Conservation (phyloP, 1,140 invertebrate species). For the Drosophila murphyi region DNA sequence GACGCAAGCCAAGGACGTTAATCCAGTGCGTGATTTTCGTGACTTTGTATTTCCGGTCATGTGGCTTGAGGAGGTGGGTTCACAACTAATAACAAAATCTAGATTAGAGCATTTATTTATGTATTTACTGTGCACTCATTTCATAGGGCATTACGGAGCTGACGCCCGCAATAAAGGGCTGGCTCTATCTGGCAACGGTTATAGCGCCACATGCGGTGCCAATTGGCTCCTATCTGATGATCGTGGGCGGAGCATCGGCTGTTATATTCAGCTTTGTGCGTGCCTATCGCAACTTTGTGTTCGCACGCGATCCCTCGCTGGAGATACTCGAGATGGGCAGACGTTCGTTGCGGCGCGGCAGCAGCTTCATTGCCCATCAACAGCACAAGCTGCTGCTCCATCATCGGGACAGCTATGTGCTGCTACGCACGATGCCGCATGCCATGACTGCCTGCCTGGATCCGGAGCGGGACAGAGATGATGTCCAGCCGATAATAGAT, state of each 20-base stretch:
- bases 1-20: constrained; percentile 89
- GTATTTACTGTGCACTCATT: not conserved
- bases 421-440: constrained; percentile 84
- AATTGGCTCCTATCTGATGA: constrained; percentile 89
- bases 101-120: not conserved
- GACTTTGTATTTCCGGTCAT: constrained; percentile 93
- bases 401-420: constrained; percentile 87
- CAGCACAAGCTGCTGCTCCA: constrained; percentile 87
- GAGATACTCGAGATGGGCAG: constrained; percentile 91
- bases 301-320: constrained; percentile 87
- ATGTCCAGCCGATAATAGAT: constrained; percentile 72
- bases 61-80: constrained; percentile 93
- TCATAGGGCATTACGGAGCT: constrained; percentile 92
- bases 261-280: constrained; percentile 88
- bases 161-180: constrained; percentile 89
- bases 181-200: constrained; percentile 91
- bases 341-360: constrained; percentile 89
- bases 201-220: constrained; percentile 89
- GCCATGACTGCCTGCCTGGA: constrained; percentile 63
- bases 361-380: constrained; percentile 89
- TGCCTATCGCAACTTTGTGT: constrained; percentile 90
- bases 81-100: not conserved
- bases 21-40: constrained; percentile 90
- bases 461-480: constrained; percentile 57
- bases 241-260: constrained; percentile 88